Evolutionary conservation across 2,113 vertebrate genomes (phyloP), one percentile per base, ranked within the genome.

Genomic region (Henicopernis longicauda): DNA sequence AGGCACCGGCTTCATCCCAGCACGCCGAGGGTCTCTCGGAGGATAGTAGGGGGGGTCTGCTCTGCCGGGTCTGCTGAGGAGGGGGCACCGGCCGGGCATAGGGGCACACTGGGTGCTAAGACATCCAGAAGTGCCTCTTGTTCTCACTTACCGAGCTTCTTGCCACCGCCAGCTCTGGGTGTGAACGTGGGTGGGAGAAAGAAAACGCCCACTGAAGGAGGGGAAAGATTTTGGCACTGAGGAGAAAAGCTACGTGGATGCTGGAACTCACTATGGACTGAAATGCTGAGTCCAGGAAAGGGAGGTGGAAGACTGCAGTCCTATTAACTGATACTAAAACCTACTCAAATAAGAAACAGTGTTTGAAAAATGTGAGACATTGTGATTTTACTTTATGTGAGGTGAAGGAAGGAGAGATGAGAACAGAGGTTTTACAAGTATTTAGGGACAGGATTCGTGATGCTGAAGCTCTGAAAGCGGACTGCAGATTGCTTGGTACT

Each of bases 41-140:
- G 27, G 7, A 31, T 9, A 34, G 10, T 21, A 38, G 0, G 0
- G 10, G 9, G 16, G 7, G 1, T n/a, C 34, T 94, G 26, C 25
- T 70, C 36, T 82, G 16, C 19, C 3, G 3, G 7, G 38, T 38
- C 40, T 36, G 11, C 34, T 54, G 32, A 9, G 8, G 21, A 71
- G 14, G 1, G 1, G 66, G 26, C 11, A 11, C 31, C 1, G 2
- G 19, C 44, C 44, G 11, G 36, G 8, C 12, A 16, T 0, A 40
- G 29, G 72, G 34, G 14, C 29, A 40, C 26, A 7, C 5, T 2
- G 3, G 69, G 17, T 16, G 8, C 17, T 45, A 42, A 27, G 45
- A 40, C 8, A 57, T 42, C 23, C 44, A 47, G 36, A 84, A 47
- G 13, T 1, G 5, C 7, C 40, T 93, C 27, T 45, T 1, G 0